phyloP scores from a whole-genome alignment of 92 coral and sea anemone genomes.

The Palythoa caribaeorum region DNA sequence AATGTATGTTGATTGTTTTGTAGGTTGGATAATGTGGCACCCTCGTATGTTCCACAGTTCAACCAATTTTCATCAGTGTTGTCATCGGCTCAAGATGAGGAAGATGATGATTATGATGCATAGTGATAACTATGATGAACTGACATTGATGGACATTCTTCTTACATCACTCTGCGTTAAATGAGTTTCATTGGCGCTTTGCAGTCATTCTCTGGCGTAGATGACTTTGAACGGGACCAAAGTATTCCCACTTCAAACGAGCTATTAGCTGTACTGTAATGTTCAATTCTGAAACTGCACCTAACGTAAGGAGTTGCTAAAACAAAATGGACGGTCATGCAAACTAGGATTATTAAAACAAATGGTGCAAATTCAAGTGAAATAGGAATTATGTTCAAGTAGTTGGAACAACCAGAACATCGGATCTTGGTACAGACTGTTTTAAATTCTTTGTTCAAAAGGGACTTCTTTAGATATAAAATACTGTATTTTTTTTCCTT shows the following conservation, averaged over 20 bases:
- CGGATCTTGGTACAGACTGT: neutral
- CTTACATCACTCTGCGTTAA: neutral
- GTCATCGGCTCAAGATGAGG: slow-evolving; percentile 21
- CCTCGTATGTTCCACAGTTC: slow-evolving; percentile 28
- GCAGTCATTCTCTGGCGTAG: neutral
- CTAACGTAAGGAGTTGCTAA: neutral
- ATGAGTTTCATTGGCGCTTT: neutral
- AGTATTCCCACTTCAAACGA: neutral
- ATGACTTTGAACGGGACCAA: neutral
- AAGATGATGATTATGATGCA: slow-evolving; percentile 40
- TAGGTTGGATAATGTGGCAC: slow-evolving; percentile 22
- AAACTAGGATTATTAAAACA: neutral
- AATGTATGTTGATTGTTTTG: neutral
- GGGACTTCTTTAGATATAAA: neutral
- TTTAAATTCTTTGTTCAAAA: neutral
- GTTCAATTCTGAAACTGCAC: neutral
- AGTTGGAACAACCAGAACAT: neutral
- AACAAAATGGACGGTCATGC: neutral
- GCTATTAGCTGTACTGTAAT: neutral
- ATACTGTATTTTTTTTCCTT: neutral
- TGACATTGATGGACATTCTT: neutral
- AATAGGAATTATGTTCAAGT: neutral
- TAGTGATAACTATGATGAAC: neutral
- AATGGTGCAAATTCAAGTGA: neutral
- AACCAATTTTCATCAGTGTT: slow-evolving; percentile 33